phyloP scores from a whole-genome alignment of 2,888 invertebrate genomes.

The Sesamia inferens region DNA sequence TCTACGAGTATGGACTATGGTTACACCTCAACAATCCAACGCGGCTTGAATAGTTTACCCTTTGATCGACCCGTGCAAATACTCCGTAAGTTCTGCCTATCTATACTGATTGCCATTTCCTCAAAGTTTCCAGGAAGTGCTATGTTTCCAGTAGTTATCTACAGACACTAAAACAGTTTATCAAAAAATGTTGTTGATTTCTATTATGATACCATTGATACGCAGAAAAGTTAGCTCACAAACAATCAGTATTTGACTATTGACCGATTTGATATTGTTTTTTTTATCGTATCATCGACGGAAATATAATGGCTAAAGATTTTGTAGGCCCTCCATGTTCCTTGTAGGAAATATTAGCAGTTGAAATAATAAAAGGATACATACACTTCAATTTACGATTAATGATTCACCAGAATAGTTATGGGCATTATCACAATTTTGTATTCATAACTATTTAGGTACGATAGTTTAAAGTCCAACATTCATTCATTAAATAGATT shows the following conservation, averaged over 20 bases:
- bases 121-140: conserved; percentile 37
- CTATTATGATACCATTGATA: conserved; percentile 41
- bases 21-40: background rate
- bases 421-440: too few relatives aligned
- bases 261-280: conserved; percentile 48
- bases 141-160: conserved; percentile 33
- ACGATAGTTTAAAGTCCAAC: conserved; percentile 45
- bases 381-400: conserved; percentile 18
- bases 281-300: conserved; percentile 42
- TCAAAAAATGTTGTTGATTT: conserved; percentile 37
- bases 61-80: background rate
- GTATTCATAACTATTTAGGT: conserved; percentile 45
- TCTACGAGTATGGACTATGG: background rate
- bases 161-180: conserved; percentile 50
- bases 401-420: conserved; percentile 52
- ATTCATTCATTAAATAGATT: conserved; percentile 12
- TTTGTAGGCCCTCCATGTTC: conserved; percentile 8
- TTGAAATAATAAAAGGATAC: conserved; percentile 15
- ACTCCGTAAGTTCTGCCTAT: background rate
- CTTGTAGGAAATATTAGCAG: background rate
- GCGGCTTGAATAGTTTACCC: background rate
- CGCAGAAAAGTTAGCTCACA: conserved; percentile 53
- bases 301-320: conserved; percentile 22
- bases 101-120: conserved; percentile 7
- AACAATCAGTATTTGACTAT: conserved; percentile 39